Base-by-base conservation (phyloP, 2,888 invertebrate genomes). In the Neelides folsomi region DNA sequence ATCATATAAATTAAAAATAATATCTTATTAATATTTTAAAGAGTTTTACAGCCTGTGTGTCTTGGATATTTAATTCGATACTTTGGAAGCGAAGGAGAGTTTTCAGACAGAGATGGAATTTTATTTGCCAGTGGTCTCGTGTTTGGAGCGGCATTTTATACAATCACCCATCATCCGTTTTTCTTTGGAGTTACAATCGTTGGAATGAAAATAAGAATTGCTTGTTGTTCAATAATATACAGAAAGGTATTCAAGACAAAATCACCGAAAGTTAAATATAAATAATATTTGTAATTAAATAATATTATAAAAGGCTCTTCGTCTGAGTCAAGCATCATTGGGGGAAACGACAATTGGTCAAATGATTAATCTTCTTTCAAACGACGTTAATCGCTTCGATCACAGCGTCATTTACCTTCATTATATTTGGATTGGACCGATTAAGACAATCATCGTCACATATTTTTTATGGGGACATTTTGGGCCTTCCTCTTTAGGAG, bases 321-420 rank as follows among this genome's bases (percentile, higher is more conserved):
- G 79, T 38, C 72, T 88, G 56, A 85, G 84, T 51, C 84, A 84
- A 69, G 81, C 81, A 8, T 86, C 92, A 1, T 72, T 90, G 38
- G 84, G 83, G 7, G 81, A 87, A 68, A 90, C 90, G 0, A 84
- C 90, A 0, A 82, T 86, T 0, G 94, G 94, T 0, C 89, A 94
- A 71, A 80, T 95, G 54, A 89, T 95, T 35, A 95, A 94, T 70
- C 77, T 95, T 12, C 74, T 97, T 52, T 92, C 94, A 1, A 97
- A 94, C 68, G 95, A 97, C 71, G 87, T 95, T 59, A 86, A 85
- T 66, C 79, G 86, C 50, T 92, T 95, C 69, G 95, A 95, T 69
- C 79, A 89, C 67, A 86, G 86, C 15, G 78, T 90, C 49, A 79
- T 89, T 62, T 86, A 93, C 69, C 72, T 90, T 6, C 93, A 94